Evolutionary conservation across 2,888 invertebrate species (phyloP), one percentile per base, ranked within the genome.

Genomic region (Mythimna loreyi): DNA sequence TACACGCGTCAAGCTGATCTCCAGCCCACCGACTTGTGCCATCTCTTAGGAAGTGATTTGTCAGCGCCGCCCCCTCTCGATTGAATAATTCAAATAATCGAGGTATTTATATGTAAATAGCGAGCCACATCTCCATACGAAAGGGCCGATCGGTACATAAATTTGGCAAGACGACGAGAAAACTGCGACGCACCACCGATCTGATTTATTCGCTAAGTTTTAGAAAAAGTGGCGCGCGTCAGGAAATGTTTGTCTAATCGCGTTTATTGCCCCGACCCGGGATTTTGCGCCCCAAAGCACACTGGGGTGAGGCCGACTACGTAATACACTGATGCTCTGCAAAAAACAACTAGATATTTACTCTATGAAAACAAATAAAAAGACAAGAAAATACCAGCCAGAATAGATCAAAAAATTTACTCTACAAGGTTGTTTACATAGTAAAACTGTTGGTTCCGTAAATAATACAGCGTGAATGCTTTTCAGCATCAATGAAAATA

Each of bases 41-140:
- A 93, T 94, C 94, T 94, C 94, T 92, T 91, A 95, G 96, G 95
- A 96, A 96, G 94, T 93, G 95, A 96, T 96, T 95, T 95, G 96
- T 96, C 96, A 96, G 94, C 89, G 93, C 92, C 96, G 94, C 96
- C 95, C 95, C 95, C 95, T 95, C 96, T 95, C 96, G 94, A 96
- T 96, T 96, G 96, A 96, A 96, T 96, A 96, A 96, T 96, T 96
- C 96, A 96, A 96, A 96, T 96, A 96, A 96, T 96, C 95, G 95
- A 94, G 94, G 95, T 95, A 95, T 96, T 96, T 95, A 96, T 95
- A 96, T 95, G 96, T 95, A 95, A 95, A 96, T 95, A 93, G 94
- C 93, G 92, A 93, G 89, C 93, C 92, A 93, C 94, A 96, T 96
- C 96, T 95, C 95, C 96, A 96, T 96, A 95, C 95, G 96, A 95